These are phyloP conservation scores for Porites divaricata DNA, from an alignment of 92 coral and sea anemone genomes.

Conservation along the genomic window DNA sequence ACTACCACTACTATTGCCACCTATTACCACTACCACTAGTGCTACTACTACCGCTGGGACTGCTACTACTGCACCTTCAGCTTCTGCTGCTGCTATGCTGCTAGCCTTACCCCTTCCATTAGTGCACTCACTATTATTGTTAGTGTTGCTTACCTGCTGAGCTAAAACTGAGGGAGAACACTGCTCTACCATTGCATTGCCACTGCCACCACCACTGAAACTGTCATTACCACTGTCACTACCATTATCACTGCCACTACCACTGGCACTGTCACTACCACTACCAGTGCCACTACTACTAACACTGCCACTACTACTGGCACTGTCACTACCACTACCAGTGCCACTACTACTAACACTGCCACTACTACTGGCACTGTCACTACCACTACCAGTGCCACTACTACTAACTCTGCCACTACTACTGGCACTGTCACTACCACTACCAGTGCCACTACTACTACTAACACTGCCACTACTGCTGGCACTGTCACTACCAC, in stretches of 20 bases:
- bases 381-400: neutral
- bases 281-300: neutral
- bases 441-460: neutral
- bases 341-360: neutral
- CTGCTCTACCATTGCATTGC: too few relatives aligned
- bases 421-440: neutral
- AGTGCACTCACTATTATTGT: too few relatives aligned
- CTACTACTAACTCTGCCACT: neutral
- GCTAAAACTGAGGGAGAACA: too few relatives aligned
- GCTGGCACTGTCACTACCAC: neutral
- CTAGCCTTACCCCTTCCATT: too few relatives aligned
- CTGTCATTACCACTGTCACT: neutral
- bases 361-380: neutral
- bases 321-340: neutral
- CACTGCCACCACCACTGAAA: neutral
- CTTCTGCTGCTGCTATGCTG: neutral
- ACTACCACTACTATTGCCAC: neutral
- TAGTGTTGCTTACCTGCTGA: too few relatives aligned
- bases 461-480: slow-evolving; percentile 27
- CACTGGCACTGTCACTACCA: neutral
- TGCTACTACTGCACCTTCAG: neutral
- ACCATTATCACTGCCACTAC: neutral
- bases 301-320: neutral
- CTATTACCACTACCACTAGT: too few relatives aligned
- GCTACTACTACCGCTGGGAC: neutral